phyloP scores from a whole-genome alignment of 2,113 vertebrate genomes.

The Calidris pugnax region DNA sequence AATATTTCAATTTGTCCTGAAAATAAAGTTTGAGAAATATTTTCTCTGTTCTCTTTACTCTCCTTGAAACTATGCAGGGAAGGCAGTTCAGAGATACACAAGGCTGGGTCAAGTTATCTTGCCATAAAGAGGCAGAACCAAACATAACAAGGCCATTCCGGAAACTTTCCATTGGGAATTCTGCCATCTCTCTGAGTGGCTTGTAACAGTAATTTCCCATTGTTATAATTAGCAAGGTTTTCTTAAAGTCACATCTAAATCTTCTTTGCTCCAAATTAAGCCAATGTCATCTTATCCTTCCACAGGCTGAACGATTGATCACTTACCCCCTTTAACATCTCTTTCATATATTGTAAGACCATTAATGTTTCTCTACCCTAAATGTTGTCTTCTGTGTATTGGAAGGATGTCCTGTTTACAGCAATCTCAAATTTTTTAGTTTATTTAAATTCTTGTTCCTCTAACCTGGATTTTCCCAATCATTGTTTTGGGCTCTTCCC shows the following conservation, averaged over 20 bases:
- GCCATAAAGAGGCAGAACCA: not conserved
- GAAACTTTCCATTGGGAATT: conserved; percentile 12
- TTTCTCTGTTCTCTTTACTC: not conserved
- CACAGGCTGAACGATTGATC: not conserved
- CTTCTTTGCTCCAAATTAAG: conserved; percentile 4
- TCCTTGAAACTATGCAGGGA: not conserved
- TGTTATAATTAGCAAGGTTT: conserved; percentile 31
- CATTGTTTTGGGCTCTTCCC: not conserved
- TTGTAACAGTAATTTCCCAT: not conserved
- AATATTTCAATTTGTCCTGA: not conserved
- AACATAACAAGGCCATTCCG: not conserved
- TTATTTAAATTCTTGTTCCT: not conserved
- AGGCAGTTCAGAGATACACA: not conserved
- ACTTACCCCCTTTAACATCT: not conserved
- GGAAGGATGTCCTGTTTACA: not conserved
- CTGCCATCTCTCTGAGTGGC: not conserved
- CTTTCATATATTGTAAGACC: not conserved
- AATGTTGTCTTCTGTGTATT: not conserved
- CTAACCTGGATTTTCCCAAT: not conserved
- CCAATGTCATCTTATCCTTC: not conserved
- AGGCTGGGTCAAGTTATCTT: not conserved
- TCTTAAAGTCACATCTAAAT: conserved; percentile 14
- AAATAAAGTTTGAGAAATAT: not conserved
- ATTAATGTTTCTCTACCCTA: not conserved
- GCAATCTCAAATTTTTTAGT: not conserved